Evolutionary conservation across 2,113 vertebrate genomes (phyloP).

Genomic region (Sturnus vulgaris): DNA sequence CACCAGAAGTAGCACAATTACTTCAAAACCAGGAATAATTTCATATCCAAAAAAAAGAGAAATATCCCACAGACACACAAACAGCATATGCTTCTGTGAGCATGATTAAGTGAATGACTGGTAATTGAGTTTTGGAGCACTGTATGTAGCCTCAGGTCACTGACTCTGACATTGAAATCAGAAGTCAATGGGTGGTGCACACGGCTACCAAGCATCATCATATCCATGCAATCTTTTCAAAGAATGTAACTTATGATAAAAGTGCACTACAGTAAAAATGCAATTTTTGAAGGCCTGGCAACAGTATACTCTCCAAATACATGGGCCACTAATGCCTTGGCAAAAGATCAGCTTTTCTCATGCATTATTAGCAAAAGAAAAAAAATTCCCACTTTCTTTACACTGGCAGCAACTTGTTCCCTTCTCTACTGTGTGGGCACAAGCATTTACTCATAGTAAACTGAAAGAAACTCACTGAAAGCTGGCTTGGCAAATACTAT

Average conservation of each 20-base stretch:
- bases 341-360: neutral
- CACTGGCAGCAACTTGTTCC: neutral
- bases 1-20: neutral
- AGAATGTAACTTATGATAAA: neutral
- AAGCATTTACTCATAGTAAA: constrained; percentile 14
- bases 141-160: neutral
- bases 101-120: neutral
- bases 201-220: neutral
- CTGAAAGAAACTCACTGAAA: neutral
- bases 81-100: neutral
- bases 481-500: neutral
- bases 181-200: neutral
- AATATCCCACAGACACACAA: neutral
- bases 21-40: neutral
- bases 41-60: neutral
- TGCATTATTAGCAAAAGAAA: neutral
- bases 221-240: neutral
- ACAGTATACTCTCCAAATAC: neutral
- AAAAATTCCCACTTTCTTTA: neutral
- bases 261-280: neutral
- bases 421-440: neutral
- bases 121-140: neutral
- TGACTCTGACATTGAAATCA: neutral
- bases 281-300: neutral
- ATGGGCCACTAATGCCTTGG: neutral